Conservation (phyloP, 1,140 invertebrate genomes). For the Phymorhynchus buccinoides region DNA sequence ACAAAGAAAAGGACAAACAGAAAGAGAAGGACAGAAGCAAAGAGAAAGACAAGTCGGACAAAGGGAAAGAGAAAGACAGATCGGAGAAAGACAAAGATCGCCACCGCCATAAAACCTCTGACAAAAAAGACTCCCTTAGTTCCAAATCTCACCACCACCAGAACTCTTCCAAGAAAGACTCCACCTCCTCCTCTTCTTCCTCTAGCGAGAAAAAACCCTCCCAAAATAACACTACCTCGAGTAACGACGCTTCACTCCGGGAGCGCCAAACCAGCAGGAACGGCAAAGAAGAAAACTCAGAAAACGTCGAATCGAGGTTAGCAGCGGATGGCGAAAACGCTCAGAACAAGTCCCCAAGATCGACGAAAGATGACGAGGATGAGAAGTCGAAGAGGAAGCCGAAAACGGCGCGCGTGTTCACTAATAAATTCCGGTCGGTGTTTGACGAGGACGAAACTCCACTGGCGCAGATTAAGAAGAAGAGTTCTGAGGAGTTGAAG, state of each 20-base stretch:
- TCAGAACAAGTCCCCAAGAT: constrained; percentile 42
- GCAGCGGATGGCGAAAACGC: constrained; percentile 50
- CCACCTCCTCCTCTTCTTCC: not conserved
- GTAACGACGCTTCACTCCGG: constrained; percentile 9
- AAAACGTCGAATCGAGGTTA: constrained; percentile 40
- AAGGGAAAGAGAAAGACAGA: constrained; percentile 36
- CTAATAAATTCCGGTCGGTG: constrained; percentile 63
- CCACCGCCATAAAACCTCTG: constrained; percentile 15
- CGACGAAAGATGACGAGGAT: constrained; percentile 46
- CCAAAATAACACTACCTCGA: constrained; percentile 30
- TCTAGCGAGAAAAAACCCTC: constrained; percentile 26
- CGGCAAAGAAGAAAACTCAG: constrained; percentile 23
- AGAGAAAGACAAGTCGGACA: constrained; percentile 73
- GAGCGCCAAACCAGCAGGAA: not conserved
- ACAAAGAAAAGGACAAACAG: constrained; percentile 74
- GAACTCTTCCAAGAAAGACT: constrained; percentile 28
- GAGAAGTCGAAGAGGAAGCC: constrained; percentile 52
- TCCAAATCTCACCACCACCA: constrained; percentile 32
- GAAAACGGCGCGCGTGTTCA: constrained; percentile 63
- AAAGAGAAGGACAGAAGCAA: constrained; percentile 42
- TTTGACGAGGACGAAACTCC: constrained; percentile 50
- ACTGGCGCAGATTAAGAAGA: constrained; percentile 41
- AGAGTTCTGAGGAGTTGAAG: constrained; percentile 26
- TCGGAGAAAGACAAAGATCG: constrained; percentile 37
- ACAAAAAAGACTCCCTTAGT: constrained; percentile 37